These are phyloP conservation scores for Hydrozoanthus tunicans DNA, from an alignment of 64 coral and sea anemone species.

Conservation along the genomic window DNA sequence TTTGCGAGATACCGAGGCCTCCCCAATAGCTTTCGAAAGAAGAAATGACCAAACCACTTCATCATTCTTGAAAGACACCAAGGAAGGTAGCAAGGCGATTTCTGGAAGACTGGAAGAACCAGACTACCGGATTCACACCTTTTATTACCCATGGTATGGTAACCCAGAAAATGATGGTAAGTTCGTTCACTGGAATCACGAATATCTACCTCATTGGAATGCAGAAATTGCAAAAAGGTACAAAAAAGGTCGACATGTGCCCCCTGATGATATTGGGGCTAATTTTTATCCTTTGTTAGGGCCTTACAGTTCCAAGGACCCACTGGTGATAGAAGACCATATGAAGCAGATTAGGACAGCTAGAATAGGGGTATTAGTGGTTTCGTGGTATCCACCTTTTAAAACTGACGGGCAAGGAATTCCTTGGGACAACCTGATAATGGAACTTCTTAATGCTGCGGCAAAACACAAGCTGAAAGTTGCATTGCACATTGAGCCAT, in stretches of 20 bases:
- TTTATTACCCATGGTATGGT: constrained; percentile 98
- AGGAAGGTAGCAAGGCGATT: too few species aligned
- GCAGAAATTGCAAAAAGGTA: constrained; percentile 63
- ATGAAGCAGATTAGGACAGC: constrained; percentile 89
- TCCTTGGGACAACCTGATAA: constrained; percentile 69
- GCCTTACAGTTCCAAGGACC: constrained; percentile 83
- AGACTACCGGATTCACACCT: constrained; percentile 89
- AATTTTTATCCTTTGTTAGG: constrained; percentile 96
- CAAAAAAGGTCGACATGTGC: constrained; percentile 58
- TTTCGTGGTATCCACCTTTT: constrained; percentile 92
- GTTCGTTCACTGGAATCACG: constrained; percentile 95
- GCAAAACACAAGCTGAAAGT: constrained; percentile 72
- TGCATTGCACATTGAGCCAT: constrained; percentile 92
- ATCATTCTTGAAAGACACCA: too few species aligned
- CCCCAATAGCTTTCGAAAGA: neutral
- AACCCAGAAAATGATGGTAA: constrained; percentile 81
- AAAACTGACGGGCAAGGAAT: constrained; percentile 89
- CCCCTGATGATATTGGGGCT: constrained; percentile 91
- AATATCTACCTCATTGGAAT: constrained; percentile 85
- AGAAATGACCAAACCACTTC: neutral
- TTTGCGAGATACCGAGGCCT: neutral
- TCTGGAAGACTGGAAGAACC: constrained; percentile 6
- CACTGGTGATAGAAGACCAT: constrained; percentile 76
- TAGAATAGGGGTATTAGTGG: constrained; percentile 82
- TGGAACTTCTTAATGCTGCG: constrained; percentile 70